Evolutionary conservation across 1,140 invertebrate genomes (phyloP), one percentile per base, ranked within the genome.

Genomic region (Solenopsis fugax): DNA sequence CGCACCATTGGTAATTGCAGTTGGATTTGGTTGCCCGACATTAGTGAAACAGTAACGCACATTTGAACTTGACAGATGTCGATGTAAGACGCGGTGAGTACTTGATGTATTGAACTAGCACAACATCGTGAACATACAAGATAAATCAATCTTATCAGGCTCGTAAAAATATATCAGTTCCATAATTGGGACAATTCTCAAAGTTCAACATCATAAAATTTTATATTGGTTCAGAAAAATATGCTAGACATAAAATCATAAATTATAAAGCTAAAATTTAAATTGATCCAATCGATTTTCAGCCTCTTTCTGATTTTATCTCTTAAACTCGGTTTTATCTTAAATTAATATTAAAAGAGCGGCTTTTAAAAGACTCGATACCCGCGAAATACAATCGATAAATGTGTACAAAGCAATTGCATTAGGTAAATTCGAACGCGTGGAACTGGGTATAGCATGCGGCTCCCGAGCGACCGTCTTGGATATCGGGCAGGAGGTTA

Each of bases 401-500:
- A 84, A 72, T 69, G n/a, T 37, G 48, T 24, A 41, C 48, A 69
- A 69, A 41, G 64, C 69, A 60, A 84, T 84, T 9, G 18, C 34
- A 48, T 73, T 48, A 48, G 67, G 41, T 84, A 50, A 62, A 75
- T 62, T 56, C 12, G 4, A 6, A 13, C 52, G 21, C 65, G 37
- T 24, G 6, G 37, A n/a, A 12, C 65, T 34, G 34, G 45, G 7
- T 37, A 37, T 50, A 65, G 45, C 4, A 50, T 37, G 60, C 54
- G 41, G 41, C 21, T 82, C 12, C 13, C 48, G 69, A 71, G 21
- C 29, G 54, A 37, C 54, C 54, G 54, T 84, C 80, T 84, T 60
- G 73, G 69, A 89, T 89, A 64, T 89, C 88, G 87, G 88, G 87
- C 84, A 89, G 29, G 60, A n/a, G 88, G 88, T 89, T 89, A 89